phyloP scores from a whole-genome alignment of 1,140 invertebrate species.

The Aphis craccivora region DNA sequence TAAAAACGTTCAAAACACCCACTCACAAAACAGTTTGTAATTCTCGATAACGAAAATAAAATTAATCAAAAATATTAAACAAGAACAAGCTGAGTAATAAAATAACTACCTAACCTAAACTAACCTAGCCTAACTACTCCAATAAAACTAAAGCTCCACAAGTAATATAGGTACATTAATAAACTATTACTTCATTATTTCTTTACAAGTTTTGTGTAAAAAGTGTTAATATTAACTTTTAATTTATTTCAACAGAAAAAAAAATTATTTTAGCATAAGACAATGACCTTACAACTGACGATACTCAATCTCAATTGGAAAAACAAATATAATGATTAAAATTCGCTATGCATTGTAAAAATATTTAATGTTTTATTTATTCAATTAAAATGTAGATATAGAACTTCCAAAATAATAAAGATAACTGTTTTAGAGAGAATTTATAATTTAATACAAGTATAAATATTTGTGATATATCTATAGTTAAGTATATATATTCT shows the following conservation, averaged over 20 bases:
- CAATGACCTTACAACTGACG: background rate
- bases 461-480: background rate
- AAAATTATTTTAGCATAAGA: background rate
- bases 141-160: too few species aligned
- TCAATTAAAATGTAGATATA: background rate
- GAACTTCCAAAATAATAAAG: background rate
- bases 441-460: background rate
- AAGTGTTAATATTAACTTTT: too few species aligned
- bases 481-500: too few species aligned
- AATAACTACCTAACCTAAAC: too few species aligned
- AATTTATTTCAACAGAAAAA: too few species aligned
- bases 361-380: background rate
- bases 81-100: background rate
- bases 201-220: too few species aligned
- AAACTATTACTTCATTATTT: too few species aligned
- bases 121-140: too few species aligned
- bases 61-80: background rate
- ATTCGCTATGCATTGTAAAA: background rate
- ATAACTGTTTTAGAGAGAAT: background rate
- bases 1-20: too few species aligned
- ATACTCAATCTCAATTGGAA: background rate
- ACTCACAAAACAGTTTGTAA: background rate
- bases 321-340: background rate
- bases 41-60: background rate
- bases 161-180: too few species aligned